Evolutionary conservation across 1,140 invertebrate genomes (phyloP).

Genomic region (Gryllus bimaculatus): DNA sequence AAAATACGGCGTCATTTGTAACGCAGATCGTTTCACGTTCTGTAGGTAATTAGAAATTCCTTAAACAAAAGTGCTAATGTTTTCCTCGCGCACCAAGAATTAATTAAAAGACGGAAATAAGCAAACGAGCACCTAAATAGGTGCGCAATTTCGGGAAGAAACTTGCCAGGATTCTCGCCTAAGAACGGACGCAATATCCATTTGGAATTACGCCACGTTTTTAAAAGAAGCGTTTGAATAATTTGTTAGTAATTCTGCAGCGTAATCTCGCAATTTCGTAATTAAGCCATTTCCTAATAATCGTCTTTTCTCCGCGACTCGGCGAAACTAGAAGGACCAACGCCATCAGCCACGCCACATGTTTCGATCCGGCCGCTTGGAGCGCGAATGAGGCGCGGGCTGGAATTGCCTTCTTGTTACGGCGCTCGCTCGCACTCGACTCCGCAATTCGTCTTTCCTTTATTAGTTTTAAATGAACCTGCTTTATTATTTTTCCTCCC

Average conservation of each 20-base stretch:
- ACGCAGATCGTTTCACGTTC: not conserved
- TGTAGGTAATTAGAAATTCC: not conserved
- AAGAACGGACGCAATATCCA: not conserved
- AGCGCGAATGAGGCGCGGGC: not conserved
- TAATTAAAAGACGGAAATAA: not conserved
- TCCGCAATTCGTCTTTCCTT: not conserved
- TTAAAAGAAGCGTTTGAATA: not conserved
- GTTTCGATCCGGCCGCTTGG: too few species aligned
- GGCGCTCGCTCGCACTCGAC: not conserved
- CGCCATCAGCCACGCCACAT: not conserved
- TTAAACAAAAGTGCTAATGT: not conserved
- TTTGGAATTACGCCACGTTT: not conserved
- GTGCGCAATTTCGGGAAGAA: not conserved
- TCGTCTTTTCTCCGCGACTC: not conserved
- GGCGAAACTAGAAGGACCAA: not conserved
- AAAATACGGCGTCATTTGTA: not conserved
- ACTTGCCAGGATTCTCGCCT: not conserved
- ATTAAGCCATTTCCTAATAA: not conserved
- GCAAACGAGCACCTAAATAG: not conserved
- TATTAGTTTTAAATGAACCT: constrained; percentile 1
- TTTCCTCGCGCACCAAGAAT: not conserved
- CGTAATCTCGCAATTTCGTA: not conserved
- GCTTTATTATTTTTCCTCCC: not conserved
- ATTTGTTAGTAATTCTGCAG: not conserved
- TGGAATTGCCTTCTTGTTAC: not conserved